Percentiles rank a stretch among this genome's conserved stretches.
These are phyloP conservation scores for Tinea trinotella DNA, from an alignment of 2,888 invertebrate genomes.

Conservation along the genomic window DNA sequence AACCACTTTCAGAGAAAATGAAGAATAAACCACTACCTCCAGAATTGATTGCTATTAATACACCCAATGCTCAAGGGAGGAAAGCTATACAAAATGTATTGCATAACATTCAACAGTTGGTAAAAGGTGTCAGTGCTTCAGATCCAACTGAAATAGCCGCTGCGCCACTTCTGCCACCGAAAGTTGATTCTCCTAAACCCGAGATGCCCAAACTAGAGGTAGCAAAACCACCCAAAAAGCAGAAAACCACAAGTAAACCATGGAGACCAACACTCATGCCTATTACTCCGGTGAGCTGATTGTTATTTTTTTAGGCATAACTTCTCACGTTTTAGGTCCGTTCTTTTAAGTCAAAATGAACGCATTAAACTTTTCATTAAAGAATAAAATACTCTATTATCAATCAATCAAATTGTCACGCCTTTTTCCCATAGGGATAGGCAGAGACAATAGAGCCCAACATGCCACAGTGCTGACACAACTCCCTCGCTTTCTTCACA, in stretches of 20 bases:
- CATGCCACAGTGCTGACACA: too few species aligned
- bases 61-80: constrained; percentile 56
- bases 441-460: too few species aligned
- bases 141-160: constrained; percentile 60
- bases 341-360: too few species aligned
- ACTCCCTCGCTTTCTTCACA: too few species aligned
- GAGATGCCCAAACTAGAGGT: constrained; percentile 37
- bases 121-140: constrained; percentile 58
- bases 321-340: too few species aligned
- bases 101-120: constrained; percentile 62
- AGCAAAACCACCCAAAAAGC: constrained; percentile 49
- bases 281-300: constrained; percentile 61
- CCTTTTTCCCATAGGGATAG: too few species aligned
- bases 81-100: constrained; percentile 62
- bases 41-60: constrained; percentile 72
- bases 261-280: constrained; percentile 83
- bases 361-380: too few species aligned
- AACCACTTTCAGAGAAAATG: constrained; percentile 34
- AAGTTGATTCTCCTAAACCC: constrained; percentile 35
- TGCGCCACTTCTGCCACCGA: constrained; percentile 37
- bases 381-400: too few species aligned
- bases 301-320: too few species aligned
- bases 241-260: constrained; percentile 72
- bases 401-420: too few species aligned
- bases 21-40: constrained; percentile 64